Evolutionary conservation across 2,797 vertebrate genomes (phyloP).

Genomic region (Protonibea diacanthus): DNA sequence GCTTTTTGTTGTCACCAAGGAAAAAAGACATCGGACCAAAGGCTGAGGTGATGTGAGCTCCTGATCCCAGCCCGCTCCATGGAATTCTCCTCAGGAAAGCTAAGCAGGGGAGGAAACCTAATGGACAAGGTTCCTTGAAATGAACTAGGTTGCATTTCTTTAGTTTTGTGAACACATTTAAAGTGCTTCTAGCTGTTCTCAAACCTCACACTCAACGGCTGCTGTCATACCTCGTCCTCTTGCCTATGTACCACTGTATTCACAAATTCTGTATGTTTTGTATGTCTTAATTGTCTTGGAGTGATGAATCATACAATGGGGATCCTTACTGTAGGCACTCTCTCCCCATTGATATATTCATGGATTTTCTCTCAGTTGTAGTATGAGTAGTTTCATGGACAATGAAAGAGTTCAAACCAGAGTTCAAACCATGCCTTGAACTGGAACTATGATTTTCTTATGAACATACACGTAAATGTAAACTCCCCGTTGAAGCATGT

Average conservation of each 20-base stretch:
- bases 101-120: background rate
- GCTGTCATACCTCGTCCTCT: background rate
- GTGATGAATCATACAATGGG: background rate
- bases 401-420: background rate
- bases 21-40: conserved; percentile 42
- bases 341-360: background rate
- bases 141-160: background rate
- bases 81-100: conserved; percentile 4
- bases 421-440: background rate
- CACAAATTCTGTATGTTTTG: background rate
- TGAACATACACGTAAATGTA: background rate
- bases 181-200: background rate
- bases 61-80: background rate
- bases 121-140: background rate
- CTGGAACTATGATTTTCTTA: background rate
- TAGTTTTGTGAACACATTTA: background rate
- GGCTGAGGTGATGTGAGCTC: conserved; percentile 22
- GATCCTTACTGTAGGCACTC: background rate
- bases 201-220: background rate
- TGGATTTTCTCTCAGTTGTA: background rate
- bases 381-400: background rate
- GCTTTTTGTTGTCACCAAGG: conserved; percentile 35
- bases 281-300: background rate
- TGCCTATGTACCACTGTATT: too few species aligned
- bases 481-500: background rate